Base-by-base conservation (phyloP, 2,113 vertebrate species). In the Microcebus griseorufus region DNA sequence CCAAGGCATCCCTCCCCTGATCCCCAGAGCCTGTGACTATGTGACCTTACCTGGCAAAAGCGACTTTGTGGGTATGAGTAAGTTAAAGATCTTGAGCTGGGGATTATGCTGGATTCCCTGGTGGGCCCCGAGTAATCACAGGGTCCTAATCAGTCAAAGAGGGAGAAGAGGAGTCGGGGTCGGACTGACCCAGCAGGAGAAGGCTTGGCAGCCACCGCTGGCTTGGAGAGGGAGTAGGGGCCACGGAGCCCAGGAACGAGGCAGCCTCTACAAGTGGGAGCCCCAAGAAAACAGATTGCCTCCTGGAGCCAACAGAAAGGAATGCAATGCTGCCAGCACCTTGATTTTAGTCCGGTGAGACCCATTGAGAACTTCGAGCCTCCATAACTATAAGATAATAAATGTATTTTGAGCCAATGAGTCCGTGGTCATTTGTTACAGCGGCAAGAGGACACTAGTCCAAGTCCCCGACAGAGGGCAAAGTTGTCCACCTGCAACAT, bases 71-170 rank as follows among this genome's bases (percentile, higher is more conserved):
- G 81, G 72, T 84, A 20, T 60, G 55, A 87, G 93, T 97, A 64
- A 76, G 9, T 70, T 90, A 95, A 92, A n/a, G 78, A 80, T 85
- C 72, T 67, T 45, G 87, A 88, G 90, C 69, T 85, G 90, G 29
- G 55, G 85, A 81, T 69, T 53, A 93, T 86, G 65, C 55, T 37
- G 65, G 73, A 91, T 95, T 75, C 92, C 37, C 48, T 12, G 58
- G 78, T 29, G 39, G 39, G 39, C 22, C 64, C 39, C 32, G 1
- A 29, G 39, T 37, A 51, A 79, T 93, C 96, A 76, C 67, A 69
- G 73, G 29, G 88, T 89, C n/a, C 85, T 70, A 70, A 2, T 48
- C 42, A 80, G 42, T 51, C n/a, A 73, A 45, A 67, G 14, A n/a
- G 23, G 32, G 53, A 32, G 20, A 22, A 39, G 48, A 7, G 39